Evolutionary conservation across 2,113 vertebrate species (phyloP), one percentile per base, ranked within the genome.

Genomic region (Epinephelus cyanopodus): DNA sequence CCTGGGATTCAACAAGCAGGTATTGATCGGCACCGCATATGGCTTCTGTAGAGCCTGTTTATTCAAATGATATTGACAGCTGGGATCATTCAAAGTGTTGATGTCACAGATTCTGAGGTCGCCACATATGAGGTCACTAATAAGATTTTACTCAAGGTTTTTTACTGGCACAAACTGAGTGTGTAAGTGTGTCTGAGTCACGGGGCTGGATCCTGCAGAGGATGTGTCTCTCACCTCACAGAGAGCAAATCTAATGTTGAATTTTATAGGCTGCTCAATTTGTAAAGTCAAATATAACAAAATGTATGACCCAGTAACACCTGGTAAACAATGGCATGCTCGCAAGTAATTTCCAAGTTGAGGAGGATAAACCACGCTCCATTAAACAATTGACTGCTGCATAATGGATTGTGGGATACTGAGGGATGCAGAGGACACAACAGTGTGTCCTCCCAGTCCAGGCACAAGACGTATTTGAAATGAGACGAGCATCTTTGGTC

Each of bases 1-100:
- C 17, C 39, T 98, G 82, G 96, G 97, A 77, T 97, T 98, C 93
- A 97, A 96, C 86, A 96, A 89, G 74, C 91, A 95, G 97, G 98
- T 99, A 96, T 94, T 92, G 92, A 86, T 72, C 57, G 25, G 23
- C 33, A 48, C 25, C 15, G 11, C 70, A 42, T 45, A 6, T 18
- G 56, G 33, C n/a, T 58, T 68, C 11, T 82, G 37, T 45, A 58
- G 10, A 42, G 33, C 19, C 27, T 10, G 17, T 77, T 63, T 74
- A 47, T 71, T 77, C 68, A 13, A 76, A 84, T 48, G 25, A 45
- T 72, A 67, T 48, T 82, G 42, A 79, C 57, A 70, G 27, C 68
- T 29, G 58, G 62, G n/a, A 74, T 62, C 45, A 68, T 60, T 77
- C 1, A 76, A 71, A 68, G 57, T 53, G 53, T 67, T 71, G n/a